Base-by-base conservation (phyloP, 2,113 vertebrate species). In the Nicator chloris region DNA sequence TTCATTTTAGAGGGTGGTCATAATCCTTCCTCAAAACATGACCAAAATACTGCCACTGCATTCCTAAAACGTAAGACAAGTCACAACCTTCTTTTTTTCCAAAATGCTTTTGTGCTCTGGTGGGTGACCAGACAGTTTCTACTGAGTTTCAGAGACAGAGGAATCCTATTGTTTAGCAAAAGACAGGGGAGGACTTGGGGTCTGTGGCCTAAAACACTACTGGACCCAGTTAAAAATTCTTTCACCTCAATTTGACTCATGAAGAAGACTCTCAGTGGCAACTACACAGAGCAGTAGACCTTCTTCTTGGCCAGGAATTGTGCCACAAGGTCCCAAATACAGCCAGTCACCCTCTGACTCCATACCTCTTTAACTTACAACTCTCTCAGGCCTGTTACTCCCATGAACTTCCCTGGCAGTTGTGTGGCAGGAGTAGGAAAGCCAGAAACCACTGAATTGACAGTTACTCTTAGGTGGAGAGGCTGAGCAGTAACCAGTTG, bases 271-370 rank as follows among this genome's bases (percentile, higher is more conserved):
- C 53, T 50, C 1, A 0, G 11, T 69, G 17, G 17, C 18, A 56
- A 4, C 16, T 54, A 18, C 2, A 2, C 3, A 65, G 37, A 81
- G 13, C 1, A 2, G 16, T 8, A 77, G 5, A 56, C 4, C 5
- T 7, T 82, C 53, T 75, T 33, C 27, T 71, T 22, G 10, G 37
- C 40, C 24, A n/a, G n/a, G 11, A 88, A 64, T n/a, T 90, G 31
- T 65, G 24, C 15, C 50, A 73, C 59, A 73, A 19, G 15, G 6
- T 35, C 22, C 19, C 6, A 13, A 20, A 68, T 31, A 59, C 0
- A 47, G 30, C 19, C 27, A 68, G 47, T 51, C 39, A 90, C 20
- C 47, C 33, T 79, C 44, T 7, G 7, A 15, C 31, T 75, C 35
- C 44, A 7, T 11, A 71, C 20, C 11, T 61, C 18, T 79, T 47